A percentile compares a stretch with the other conserved stretches of the same genome.
Conservation (phyloP, 2,888 invertebrate species). For the Hypomecis punctinalis region DNA sequence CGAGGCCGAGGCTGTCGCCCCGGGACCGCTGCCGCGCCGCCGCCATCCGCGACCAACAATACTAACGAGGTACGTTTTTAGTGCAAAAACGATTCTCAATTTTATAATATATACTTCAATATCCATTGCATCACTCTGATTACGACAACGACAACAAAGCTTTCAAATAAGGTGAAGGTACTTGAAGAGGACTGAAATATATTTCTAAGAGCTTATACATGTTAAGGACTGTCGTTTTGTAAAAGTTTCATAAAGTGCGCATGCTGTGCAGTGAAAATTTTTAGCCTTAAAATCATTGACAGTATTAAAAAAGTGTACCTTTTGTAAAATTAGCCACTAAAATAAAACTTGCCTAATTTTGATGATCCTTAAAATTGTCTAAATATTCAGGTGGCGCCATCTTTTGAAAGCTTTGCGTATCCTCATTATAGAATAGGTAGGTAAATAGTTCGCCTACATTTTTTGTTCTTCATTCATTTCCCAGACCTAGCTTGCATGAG, state of each 20-base stretch:
- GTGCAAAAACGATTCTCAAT: background rate
- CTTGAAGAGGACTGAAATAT: too few relatives aligned
- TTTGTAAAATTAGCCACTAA: too few relatives aligned
- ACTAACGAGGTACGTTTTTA: conserved; percentile 1
- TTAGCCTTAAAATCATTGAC: too few relatives aligned
- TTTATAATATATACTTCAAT: background rate
- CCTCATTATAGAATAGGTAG: background rate
- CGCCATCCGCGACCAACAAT: background rate
- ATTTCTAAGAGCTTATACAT: too few relatives aligned
- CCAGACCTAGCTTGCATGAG: background rate
- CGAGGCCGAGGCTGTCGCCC: conserved; percentile 6
- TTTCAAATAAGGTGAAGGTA: too few relatives aligned
- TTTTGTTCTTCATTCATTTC: conserved; percentile 5
- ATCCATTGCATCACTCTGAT: background rate
- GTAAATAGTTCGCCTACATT: background rate
- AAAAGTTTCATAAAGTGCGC: too few relatives aligned
- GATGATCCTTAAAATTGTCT: background rate
- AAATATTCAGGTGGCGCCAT: conserved; percentile 7
- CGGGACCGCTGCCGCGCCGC: background rate
- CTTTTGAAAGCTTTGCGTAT: background rate
- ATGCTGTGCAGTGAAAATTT: background rate
- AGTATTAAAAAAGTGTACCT: too few relatives aligned
- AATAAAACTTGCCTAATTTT: too few relatives aligned
- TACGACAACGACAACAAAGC: background rate
- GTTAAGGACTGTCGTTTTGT: too few relatives aligned